Conservation (phyloP, 2,113 vertebrate genomes). For the Siphamia tubifer region DNA sequence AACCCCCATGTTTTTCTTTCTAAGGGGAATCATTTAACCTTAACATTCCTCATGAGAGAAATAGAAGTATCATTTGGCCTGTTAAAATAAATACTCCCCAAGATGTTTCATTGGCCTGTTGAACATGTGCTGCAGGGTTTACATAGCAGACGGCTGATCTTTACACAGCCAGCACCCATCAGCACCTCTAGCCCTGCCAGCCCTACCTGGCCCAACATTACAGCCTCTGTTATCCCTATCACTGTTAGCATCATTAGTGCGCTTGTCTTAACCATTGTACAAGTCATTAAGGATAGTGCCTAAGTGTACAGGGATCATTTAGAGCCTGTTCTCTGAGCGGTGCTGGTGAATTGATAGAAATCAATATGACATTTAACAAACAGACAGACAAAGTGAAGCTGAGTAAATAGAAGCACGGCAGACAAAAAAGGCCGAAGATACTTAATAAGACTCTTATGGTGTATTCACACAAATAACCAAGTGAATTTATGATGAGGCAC, state of each 20-base stretch:
- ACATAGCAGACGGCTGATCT: constrained; percentile 44
- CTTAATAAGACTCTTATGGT: too few relatives aligned
- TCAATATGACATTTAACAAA: too few relatives aligned
- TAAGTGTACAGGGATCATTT: background rate
- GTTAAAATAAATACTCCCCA: constrained; percentile 78
- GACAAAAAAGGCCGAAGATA: too few relatives aligned
- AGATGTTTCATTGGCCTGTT: constrained; percentile 61
- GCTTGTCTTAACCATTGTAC: background rate
- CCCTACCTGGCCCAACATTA: background rate
- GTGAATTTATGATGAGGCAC: too few relatives aligned
- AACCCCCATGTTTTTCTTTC: constrained; percentile 57
- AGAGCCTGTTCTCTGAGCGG: too few relatives aligned
- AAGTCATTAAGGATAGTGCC: background rate
- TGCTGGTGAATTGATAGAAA: too few relatives aligned
- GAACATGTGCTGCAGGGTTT: constrained; percentile 65
- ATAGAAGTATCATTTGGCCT: constrained; percentile 69
- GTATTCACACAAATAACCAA: too few relatives aligned
- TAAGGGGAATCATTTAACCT: constrained; percentile 69
- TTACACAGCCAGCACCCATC: constrained; percentile 41
- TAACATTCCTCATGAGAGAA: constrained; percentile 67
- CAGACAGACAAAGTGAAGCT: too few relatives aligned
- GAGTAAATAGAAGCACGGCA: too few relatives aligned
- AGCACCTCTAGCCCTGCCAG: constrained; percentile 38
- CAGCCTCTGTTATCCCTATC: background rate
- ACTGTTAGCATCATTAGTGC: background rate